These are phyloP conservation scores for Drosophila longiperda DNA, from an alignment of 2,888 invertebrate species.

Conservation along the genomic window DNA sequence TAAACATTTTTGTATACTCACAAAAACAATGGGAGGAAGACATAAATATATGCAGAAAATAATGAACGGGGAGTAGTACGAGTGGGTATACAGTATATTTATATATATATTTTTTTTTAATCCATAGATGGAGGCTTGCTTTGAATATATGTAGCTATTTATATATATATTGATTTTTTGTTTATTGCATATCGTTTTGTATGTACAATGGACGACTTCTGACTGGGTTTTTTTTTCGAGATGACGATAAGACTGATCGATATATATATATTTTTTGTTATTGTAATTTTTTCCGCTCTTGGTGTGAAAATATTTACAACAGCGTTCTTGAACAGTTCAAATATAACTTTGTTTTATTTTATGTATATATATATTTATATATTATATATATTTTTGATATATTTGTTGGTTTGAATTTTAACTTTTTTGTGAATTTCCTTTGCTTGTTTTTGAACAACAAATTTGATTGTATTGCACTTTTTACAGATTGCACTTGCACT, in stretches of 20 bases:
- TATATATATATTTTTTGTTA: constrained; percentile 21
- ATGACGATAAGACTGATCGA: constrained; percentile 20
- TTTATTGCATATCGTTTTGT: constrained; percentile 47
- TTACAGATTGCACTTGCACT: constrained; percentile 70
- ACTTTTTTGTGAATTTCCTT: constrained; percentile 74
- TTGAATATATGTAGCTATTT: constrained; percentile 14
- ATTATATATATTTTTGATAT: constrained; percentile 40
- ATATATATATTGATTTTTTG: constrained; percentile 8
- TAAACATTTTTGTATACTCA: constrained; percentile 79
- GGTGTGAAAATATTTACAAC: constrained; percentile 81
- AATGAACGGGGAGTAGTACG: constrained; percentile 75
- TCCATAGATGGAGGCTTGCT: constrained; percentile 40
- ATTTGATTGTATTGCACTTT: constrained; percentile 35
- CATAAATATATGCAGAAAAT: constrained; percentile 75
- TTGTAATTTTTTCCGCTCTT: constrained; percentile 40
- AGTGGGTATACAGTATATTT: constrained; percentile 46
- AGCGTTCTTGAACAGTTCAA: constrained; percentile 63
- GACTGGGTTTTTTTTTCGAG: constrained; percentile 18
- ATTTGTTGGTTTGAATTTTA: constrained; percentile 64
- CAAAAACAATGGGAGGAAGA: constrained; percentile 76
- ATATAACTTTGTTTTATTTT: constrained; percentile 24
- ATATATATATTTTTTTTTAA: constrained; percentile 32
- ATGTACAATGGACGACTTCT: constrained; percentile 66
- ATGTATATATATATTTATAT: constrained; percentile 15
- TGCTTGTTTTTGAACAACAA: constrained; percentile 45